Percentiles rank a stretch among this genome's conserved stretches.
These are phyloP conservation scores for Melanotaenia pygmaea DNA, from an alignment of 2,797 vertebrate genomes.

Conservation along the genomic window DNA sequence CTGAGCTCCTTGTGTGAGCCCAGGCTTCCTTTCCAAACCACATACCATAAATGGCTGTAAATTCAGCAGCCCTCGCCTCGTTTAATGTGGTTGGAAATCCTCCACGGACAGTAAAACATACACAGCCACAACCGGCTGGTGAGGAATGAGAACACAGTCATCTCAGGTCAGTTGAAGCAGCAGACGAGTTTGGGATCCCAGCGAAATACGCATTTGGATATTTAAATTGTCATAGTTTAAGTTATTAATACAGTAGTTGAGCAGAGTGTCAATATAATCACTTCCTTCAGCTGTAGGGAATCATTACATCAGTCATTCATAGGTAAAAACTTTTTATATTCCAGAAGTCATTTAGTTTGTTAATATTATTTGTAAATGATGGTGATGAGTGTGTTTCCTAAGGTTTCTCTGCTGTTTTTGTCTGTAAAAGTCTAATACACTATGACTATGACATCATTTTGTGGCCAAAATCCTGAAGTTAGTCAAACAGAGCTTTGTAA, in stretches of 20 bases:
- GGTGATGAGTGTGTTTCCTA: conserved; percentile 26
- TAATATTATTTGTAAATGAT: conserved; percentile 19
- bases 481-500: conserved; percentile 30
- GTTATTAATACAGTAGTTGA: not conserved
- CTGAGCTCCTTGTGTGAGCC: conserved; percentile 12
- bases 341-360: not conserved
- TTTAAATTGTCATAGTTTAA: not conserved
- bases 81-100: conserved; percentile 63
- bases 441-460: conserved; percentile 32
- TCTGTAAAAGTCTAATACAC: conserved; percentile 13
- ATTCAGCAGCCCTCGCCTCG: conserved; percentile 24
- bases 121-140: conserved; percentile 46
- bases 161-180: conserved; percentile 41
- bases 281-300: not conserved
- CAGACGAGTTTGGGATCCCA: not conserved
- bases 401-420: conserved; percentile 13
- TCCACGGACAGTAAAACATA: conserved; percentile 63
- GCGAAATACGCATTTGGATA: not conserved
- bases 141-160: conserved; percentile 49
- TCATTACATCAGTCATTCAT: not conserved
- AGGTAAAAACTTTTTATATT: not conserved
- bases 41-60: conserved; percentile 73
- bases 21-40: conserved; percentile 38
- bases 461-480: conserved; percentile 19
- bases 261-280: not conserved